phyloP scores from a whole-genome alignment of 2,888 invertebrate species.

The Cantharis nigra region DNA sequence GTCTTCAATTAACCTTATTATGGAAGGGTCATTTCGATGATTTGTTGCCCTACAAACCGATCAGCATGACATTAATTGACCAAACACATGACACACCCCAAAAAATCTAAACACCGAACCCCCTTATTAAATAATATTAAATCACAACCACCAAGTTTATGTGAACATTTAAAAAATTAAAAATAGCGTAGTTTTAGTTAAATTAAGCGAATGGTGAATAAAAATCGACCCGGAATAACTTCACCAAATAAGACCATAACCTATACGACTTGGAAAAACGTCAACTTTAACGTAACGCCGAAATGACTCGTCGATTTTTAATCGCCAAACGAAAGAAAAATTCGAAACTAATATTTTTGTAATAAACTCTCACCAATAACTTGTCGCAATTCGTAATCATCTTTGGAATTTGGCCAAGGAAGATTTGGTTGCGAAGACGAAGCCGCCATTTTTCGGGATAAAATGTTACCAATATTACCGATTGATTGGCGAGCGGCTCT shows the following conservation, averaged over 20 bases:
- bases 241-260: constrained; percentile 52
- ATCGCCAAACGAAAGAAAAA: background rate
- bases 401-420: constrained; percentile 87
- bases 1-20: constrained; percentile 43
- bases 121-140: background rate
- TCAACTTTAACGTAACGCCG: constrained; percentile 4
- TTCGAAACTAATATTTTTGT: constrained; percentile 26
- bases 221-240: constrained; percentile 47
- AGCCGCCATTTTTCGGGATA: constrained; percentile 66
- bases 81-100: constrained; percentile 30
- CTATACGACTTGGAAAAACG: constrained; percentile 35
- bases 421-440: constrained; percentile 58
- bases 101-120: constrained; percentile 1
- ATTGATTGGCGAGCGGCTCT: constrained; percentile 54
- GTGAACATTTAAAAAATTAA: background rate
- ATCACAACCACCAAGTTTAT: background rate
- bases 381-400: constrained; percentile 91
- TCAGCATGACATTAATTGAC: constrained; percentile 36
- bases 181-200: background rate
- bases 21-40: constrained; percentile 41
- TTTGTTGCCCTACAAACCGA: constrained; percentile 37
- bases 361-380: constrained; percentile 78
- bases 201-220: constrained; percentile 15
- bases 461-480: constrained; percentile 59
- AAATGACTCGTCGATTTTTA: constrained; percentile 1